A percentile compares a stretch with the other conserved stretches of the same genome.
Conservation (phyloP, 2,113 vertebrate species). For the Struthidea cinerea region DNA sequence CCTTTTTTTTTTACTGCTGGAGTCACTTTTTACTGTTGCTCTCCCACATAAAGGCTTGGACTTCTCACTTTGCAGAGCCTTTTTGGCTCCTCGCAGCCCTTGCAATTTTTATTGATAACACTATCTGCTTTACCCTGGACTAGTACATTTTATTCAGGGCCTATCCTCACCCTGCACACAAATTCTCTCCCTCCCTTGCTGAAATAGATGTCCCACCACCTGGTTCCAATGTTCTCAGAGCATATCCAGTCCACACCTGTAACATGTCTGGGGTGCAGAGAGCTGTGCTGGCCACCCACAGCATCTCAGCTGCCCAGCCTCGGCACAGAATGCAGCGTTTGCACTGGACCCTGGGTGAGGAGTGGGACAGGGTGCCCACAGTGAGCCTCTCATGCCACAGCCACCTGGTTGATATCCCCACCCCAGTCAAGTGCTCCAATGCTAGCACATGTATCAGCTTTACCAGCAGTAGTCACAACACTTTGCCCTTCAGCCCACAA, state of each 20-base stretch:
- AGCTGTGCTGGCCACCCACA: background rate
- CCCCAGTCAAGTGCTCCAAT: background rate
- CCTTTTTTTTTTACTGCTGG: background rate
- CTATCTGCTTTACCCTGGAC: background rate
- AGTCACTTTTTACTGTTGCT: background rate
- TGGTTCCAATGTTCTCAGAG: rapidly evolving
- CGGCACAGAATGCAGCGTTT: background rate
- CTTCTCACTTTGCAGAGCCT: background rate
- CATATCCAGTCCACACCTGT: rapidly evolving
- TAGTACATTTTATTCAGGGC: background rate
- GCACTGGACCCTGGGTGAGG: rapidly evolving
- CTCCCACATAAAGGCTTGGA: background rate
- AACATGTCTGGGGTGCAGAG: rapidly evolving
- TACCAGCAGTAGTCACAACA: background rate
- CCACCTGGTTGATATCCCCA: background rate
- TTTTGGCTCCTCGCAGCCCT: background rate
- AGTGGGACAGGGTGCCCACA: background rate
- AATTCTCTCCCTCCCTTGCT: background rate
- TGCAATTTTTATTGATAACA: background rate
- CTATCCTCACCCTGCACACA: background rate
- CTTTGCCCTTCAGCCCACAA: background rate
- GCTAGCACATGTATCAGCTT: rapidly evolving
- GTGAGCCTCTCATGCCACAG: rapidly evolving
- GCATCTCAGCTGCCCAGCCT: background rate
- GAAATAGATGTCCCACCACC: background rate